Evolutionary conservation across 2,888 invertebrate genomes (phyloP).

Genomic region (Tineola bisselliella): DNA sequence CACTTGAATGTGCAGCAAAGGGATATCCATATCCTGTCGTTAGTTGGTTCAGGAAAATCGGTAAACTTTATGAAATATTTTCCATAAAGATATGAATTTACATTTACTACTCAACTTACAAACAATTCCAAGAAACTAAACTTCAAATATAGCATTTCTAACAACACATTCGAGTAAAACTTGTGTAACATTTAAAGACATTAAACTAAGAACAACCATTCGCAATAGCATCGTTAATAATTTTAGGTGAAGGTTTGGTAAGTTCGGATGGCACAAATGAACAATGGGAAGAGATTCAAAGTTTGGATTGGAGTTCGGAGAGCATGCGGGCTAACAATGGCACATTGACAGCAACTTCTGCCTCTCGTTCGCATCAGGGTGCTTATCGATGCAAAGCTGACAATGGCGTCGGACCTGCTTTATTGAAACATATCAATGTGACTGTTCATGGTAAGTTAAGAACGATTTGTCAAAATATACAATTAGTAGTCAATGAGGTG

Average conservation of each 20-base stretch:
- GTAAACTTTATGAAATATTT: constrained; percentile 26
- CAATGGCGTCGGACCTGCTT: constrained; percentile 82
- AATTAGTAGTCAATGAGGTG: too few species aligned
- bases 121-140: too few species aligned
- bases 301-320: constrained; percentile 20
- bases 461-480: too few species aligned
- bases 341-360: constrained; percentile 71
- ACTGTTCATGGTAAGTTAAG: constrained; percentile 76
- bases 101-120: too few species aligned
- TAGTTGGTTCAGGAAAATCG: constrained; percentile 72
- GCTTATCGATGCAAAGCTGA: constrained; percentile 84
- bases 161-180: too few species aligned
- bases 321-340: constrained; percentile 60
- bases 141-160: too few species aligned
- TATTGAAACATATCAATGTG: constrained; percentile 81
- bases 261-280: constrained; percentile 17
- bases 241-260: constrained; percentile 12
- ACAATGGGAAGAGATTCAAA: constrained; percentile 25
- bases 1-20: constrained; percentile 76
- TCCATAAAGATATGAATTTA: too few species aligned
- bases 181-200: not conserved
- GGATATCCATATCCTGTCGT: constrained; percentile 77
- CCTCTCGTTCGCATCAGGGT: constrained; percentile 76
- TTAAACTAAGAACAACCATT: not conserved
- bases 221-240: not conserved